Base-by-base conservation (phyloP, 2,113 vertebrate genomes). In the Cyanocitta stelleri region DNA sequence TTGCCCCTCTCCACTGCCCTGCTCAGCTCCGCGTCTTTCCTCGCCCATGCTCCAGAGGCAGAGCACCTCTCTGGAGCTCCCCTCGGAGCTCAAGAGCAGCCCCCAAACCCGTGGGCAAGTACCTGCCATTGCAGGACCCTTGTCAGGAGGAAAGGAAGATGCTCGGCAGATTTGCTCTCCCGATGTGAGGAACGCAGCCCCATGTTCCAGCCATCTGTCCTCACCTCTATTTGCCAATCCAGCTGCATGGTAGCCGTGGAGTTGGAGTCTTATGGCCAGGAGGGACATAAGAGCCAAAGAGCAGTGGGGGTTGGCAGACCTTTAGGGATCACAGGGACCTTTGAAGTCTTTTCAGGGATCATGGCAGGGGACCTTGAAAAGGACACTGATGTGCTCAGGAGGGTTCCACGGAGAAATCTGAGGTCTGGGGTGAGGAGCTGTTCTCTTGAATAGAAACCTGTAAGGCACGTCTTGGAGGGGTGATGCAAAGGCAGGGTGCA, bases 131-230 rank as follows among this genome's bases (percentile, higher is more conserved):
- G 41, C 7, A 10, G 46, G 55, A 94, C 24, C n/a, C 35, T 26
- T 24, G 33, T 27, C 23, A 35, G 48, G 21, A 75, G 51, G 44
- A 22, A 62, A 35, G 74, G 39, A 75, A 49, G 59, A 11, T 58
- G 55, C 61, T 67, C 48, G 26, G 21, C 29, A 37, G n/a, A 32
- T 83, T 43, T 62, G 32, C 27, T 10, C 39, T 22, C 21, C 41
- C 20, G 1, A 5, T 66, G 35, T 35, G 51, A 48, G 48, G 39
- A 44, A 23, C 7, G 3, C 22, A 32, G 62, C 43, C 44, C 24
- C 1, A 0, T 8, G 14, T 41, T 55, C 15, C 69, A 59, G 0
- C 14, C 33, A 3, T 44, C 20, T 41, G 44, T 55, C 41, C n/a
- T 62, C 35, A 18, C n/a, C 51, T 58, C 15, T 26, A 0, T 37